Evolutionary conservation across 2,888 invertebrate species (phyloP), one percentile per base, ranked within the genome.

Genomic region (Synanthedon formicaeformis): DNA sequence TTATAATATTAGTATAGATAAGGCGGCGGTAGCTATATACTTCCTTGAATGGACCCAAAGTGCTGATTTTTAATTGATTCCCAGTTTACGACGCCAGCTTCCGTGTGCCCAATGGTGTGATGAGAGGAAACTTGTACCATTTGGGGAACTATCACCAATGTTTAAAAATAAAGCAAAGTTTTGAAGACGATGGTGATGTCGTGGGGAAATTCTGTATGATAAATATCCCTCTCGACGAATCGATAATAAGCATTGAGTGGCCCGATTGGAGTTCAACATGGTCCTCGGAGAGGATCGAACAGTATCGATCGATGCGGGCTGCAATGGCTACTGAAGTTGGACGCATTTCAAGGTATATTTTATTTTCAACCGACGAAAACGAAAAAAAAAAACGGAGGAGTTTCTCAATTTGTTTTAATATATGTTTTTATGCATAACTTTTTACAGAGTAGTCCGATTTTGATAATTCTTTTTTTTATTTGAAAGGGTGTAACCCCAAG

Each of bases 61-160:
- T 5, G 23, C 5, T 23, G 5, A 23, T 23, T 23, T 5, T 4
- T 23, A 5, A 23, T 23, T 23, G 23, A 4, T 41, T 41, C n/a
- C 5, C 1, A 58, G 58, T 58, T n/a, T 53, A 51, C 40, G 58
- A 58, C 45, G 57, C 57, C 6, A 54, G 58, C 27, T 56, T 56
- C 18, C 55, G 57, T 8, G 27, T 56, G 5, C 58, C 58, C 4
- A 54, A 54, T 45, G 52, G 58, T n/a, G 13, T 56, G 14, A 27
- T 40, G 11, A n/a, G 51, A n/a, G 54, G 53, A 2, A 53, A 55
- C 13, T 52, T 53, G 23, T 51, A 50, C n/a, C 51, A 51, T 16
- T 53, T 53, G 12, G 58, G 58, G n/a, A 57, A 58, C 41, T 57
- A 54, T 41, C 50, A 12, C n/a, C 57, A 57, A 41, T 58, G 58